Evolutionary conservation across 2,888 invertebrate species (phyloP).

Genomic region (Holacanthella duospinosa): DNA sequence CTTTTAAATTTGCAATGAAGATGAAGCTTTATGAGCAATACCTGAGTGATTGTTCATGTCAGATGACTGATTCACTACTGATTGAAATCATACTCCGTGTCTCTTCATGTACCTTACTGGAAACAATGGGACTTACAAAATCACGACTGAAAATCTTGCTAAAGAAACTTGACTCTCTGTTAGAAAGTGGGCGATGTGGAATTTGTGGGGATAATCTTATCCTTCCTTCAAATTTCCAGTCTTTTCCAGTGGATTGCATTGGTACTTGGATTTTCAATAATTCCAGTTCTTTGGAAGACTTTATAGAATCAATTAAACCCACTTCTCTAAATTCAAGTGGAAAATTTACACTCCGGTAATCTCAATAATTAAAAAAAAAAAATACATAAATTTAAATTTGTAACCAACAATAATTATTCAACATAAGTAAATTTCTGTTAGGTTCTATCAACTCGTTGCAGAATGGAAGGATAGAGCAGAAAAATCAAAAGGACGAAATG

Average conservation of each 20-base stretch:
- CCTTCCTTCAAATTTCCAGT: not conserved
- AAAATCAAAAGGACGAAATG: no score
- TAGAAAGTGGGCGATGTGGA: not conserved
- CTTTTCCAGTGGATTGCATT: not conserved
- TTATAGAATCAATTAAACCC: not conserved
- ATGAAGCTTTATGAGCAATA: not conserved
- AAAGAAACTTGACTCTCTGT: not conserved
- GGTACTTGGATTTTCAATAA: not conserved
- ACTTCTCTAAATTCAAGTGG: no score
- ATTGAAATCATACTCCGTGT: not conserved
- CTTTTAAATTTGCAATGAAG: not conserved
- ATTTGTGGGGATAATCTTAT: not conserved
- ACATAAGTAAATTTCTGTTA: not conserved
- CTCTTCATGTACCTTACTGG: not conserved
- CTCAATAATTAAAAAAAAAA: no score
- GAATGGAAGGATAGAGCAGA: not conserved
- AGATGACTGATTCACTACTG: not conserved
- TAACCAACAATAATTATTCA: not conserved
- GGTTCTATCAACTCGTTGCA: not conserved
- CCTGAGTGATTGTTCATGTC: not conserved
- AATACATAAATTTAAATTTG: not conserved
- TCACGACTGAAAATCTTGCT: not conserved
- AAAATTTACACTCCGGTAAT: no score
- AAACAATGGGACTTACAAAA: not conserved
- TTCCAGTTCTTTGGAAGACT: not conserved